These are phyloP conservation scores for Erpobdella octoculata DNA, from an alignment of 2,888 invertebrate species.

Conservation along the genomic window DNA sequence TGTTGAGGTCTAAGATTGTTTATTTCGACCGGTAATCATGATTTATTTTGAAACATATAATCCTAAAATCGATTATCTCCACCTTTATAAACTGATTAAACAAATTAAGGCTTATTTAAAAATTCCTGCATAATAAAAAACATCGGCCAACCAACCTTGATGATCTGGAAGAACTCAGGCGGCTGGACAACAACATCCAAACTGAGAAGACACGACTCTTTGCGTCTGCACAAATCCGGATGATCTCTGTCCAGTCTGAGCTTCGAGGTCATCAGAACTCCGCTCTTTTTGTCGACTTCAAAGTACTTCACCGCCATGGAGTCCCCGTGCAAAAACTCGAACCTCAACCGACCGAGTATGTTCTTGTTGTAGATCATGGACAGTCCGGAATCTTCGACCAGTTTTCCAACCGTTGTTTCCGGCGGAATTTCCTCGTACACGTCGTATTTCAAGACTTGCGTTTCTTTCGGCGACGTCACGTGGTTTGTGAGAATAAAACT, in stretches of 20 bases:
- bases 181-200: constrained; percentile 37
- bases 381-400: constrained; percentile 31
- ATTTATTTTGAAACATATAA: too few species aligned
- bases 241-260: constrained; percentile 36
- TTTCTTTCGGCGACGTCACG: background rate
- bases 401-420: constrained; percentile 29
- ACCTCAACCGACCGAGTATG: constrained; percentile 31
- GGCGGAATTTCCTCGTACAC: constrained; percentile 32
- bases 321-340: constrained; percentile 33
- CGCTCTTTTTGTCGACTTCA: constrained; percentile 33
- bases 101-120: background rate
- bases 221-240: constrained; percentile 27
- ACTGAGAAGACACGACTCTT: constrained; percentile 31
- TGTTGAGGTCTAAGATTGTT: too few species aligned
- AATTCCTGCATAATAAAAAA: constrained; percentile 19
- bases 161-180: constrained; percentile 30
- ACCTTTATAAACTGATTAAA: background rate
- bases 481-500: too few species aligned
- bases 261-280: constrained; percentile 33
- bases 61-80: too few species aligned
- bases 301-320: constrained; percentile 28
- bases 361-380: constrained; percentile 16
- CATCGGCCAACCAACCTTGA: constrained; percentile 30
- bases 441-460: constrained; percentile 6
- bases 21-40: too few species aligned